phyloP scores from a whole-genome alignment of 2,797 vertebrate genomes.

The Otolemur crassicaudatus region DNA sequence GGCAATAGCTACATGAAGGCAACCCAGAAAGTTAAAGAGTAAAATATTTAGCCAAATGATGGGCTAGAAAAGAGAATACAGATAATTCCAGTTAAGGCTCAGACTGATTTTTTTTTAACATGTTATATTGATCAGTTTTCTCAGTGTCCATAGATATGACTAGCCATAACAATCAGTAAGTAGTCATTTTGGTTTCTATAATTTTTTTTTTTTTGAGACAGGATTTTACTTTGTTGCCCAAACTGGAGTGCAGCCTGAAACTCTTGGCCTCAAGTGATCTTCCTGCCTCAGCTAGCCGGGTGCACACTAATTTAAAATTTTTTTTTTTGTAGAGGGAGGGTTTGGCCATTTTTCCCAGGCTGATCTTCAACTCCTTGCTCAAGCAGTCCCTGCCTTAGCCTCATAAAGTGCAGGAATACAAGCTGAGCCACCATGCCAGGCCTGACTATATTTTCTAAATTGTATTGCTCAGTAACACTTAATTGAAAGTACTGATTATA shows the following conservation, averaged over 20 bases:
- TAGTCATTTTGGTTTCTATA: not conserved
- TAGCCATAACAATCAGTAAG: not conserved
- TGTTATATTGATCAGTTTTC: not conserved
- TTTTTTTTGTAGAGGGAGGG: not conserved
- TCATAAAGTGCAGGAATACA: not conserved
- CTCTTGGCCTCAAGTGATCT: not conserved
- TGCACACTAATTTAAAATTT: no score
- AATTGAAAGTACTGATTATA: not conserved
- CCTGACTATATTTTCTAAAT: not conserved
- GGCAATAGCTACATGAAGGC: not conserved
- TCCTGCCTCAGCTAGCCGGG: not conserved
- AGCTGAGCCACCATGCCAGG: not conserved
- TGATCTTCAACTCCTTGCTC: not conserved
- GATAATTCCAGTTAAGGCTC: not conserved
- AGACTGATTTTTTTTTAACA: not conserved
- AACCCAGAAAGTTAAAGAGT: not conserved
- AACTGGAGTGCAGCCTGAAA: not conserved
- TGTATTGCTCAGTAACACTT: not conserved
- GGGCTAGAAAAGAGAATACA: not conserved
- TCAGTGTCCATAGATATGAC: not conserved
- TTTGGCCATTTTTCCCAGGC: not conserved
- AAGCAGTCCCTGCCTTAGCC: not conserved
- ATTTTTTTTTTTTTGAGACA: not conserved
- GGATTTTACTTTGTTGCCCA: not conserved
- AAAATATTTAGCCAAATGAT: constrained; percentile 23